Evolutionary conservation across 2,888 invertebrate genomes (phyloP), one percentile per base, ranked within the genome.

Genomic region (Charanyca ferruginea): DNA sequence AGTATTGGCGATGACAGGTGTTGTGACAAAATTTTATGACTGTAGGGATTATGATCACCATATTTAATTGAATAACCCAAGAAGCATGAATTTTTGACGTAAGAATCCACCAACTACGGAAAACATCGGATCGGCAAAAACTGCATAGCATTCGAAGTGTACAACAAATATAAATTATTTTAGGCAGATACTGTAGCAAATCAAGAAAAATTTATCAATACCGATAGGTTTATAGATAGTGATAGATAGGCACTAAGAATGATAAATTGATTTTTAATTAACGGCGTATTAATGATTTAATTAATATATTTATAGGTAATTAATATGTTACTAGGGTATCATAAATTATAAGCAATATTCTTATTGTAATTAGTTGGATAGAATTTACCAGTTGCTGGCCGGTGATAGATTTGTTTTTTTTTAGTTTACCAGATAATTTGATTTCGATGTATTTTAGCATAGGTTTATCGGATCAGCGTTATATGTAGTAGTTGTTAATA

Each of bases 291-390:
- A 62, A 67, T 54, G 51, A 18, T 54, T 49, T 54, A 6, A 23
- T 6, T 38, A 38, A 61, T 66, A 42, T 44, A 61, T 63, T 45
- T 57, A 44, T 81, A n/a, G n/a, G n/a, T n/a, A 79, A 80, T 80
- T 72, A 55, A 41, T 59, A 20, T 20, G 47, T 11, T 68, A 82
- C 82, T 44, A 82, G 82, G 67, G 35, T 22, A 74, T 51, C 79
- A 85, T 77, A 73, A 68, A 18, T 66, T 62, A 44, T 16, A 3
- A 28, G 61, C 16, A 20, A 61, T 45, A 1, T 3, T 49, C 3
- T 35, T 45, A 3, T 35, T 44, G 11, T 23, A 8, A 35, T 11
- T 25, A 25, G 18, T 61, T 22, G 18, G 20, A 28, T 20, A 1
- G 8, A n/a, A 22, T 25, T 25, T 25, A 51, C 44, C 63, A 28